Evolutionary conservation across 2,113 vertebrate species (phyloP).

Genomic region (Stegastes partitus): DNA sequence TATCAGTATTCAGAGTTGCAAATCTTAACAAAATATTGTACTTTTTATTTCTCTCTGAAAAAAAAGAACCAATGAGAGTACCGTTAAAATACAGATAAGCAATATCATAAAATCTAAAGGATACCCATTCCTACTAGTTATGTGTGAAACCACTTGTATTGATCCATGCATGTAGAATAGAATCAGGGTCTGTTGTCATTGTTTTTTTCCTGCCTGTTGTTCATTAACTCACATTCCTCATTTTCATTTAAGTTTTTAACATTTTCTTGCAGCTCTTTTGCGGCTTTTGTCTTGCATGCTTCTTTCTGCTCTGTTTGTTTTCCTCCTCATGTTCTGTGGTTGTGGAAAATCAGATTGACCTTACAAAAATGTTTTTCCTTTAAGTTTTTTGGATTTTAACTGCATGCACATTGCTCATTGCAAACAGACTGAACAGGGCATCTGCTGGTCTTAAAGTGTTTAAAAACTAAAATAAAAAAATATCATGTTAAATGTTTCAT

Average conservation of each 20-base stretch:
- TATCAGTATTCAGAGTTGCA: too few species aligned
- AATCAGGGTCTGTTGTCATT: neutral
- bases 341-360: neutral
- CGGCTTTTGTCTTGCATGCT: neutral
- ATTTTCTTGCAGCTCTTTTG: slow-evolving; percentile 34
- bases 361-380: neutral
- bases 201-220: slow-evolving; percentile 4
- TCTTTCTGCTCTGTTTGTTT: slow-evolving; percentile 23
- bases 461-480: too few species aligned
- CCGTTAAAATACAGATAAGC: too few species aligned
- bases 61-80: too few species aligned
- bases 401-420: neutral
- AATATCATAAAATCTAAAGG: too few species aligned
- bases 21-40: too few species aligned
- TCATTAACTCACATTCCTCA: neutral
- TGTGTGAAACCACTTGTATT: neutral
- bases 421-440: neutral
- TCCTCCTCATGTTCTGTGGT: slow-evolving; percentile 19
- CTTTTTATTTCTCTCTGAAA: too few species aligned
- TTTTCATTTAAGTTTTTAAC: slow-evolving; percentile 7
- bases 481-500: too few species aligned
- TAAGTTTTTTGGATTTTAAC: neutral
- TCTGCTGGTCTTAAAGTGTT: neutral
- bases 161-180: slow-evolving; percentile 6
- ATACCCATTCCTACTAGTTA: too few species aligned